Evolutionary conservation across 2,113 vertebrate genomes (phyloP), one percentile per base, ranked within the genome.

Genomic region (Sula dactylatra): DNA sequence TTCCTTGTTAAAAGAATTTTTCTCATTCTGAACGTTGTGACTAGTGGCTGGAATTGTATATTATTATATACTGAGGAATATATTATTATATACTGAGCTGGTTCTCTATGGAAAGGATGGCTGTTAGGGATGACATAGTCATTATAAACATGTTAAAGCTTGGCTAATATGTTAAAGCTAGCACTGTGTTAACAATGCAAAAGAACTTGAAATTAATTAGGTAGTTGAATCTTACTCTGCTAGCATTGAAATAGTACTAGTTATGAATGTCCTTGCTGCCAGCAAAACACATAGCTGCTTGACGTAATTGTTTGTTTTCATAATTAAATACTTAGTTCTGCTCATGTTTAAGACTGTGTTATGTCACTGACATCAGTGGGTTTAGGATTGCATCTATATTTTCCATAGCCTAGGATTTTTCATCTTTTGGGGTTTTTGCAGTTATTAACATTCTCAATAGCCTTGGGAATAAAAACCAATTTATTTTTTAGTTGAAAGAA

Each of bases 231-330:
- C 58, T 73, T 87, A 72, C 7, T 82, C 16, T 93, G 18, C 36
- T 92, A 38, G n/a, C 66, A n/a, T 27, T 88, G 90, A 80, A 91
- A 38, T 77, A 59, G 24, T 62, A 34, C 21, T 92, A 50, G 78
- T 79, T 85, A 88, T 50, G 69, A 91, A 76, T 77, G 58, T 73
- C 42, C 76, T 92, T 2, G 3, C 12, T 90, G 42, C 78, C 45
- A 90, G 62, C 24, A 76, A 90, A 87, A 92, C 64, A 76, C 2
- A 3, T 59, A 90, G 82, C 74, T 83, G 25, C 82, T 93, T 92
- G 72, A 73, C 71, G 80, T 90, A 90, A 93, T 95, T 71, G 54
- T 82, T 91, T 90, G 76, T 94, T 80, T 94, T 77, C n/a, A 47
- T 91, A 79, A 82, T 59, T 73, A 91, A 67, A 80, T 55, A 32